Evolutionary conservation across 2,113 vertebrate species (phyloP), one percentile per base, ranked within the genome.

Genomic region (Hystrix brachyura): DNA sequence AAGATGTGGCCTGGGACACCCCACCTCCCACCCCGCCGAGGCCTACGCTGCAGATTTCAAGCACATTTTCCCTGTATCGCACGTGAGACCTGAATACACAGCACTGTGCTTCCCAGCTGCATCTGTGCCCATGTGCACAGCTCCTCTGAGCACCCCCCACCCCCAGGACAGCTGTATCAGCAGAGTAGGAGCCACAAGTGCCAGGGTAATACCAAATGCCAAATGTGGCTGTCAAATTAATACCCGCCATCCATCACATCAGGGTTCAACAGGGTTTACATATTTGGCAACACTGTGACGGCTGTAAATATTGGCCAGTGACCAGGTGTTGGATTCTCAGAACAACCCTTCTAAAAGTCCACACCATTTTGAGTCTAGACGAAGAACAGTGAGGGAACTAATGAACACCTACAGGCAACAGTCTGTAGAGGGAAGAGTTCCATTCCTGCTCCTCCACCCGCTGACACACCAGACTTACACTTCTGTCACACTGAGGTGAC

Each of bases 161-260:
- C 29, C 21, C 6, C 4, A 23, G 4, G 48, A 69, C n/a, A 17
- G 0, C 0, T 29, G 15, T 34, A 21, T 2, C 5, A 6, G 27
- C 0, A 71, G 43, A 43, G 3, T 15, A 0, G 2, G 27, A 7
- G 5, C 3, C 17, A n/a, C 60, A 53, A 81, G 32, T 0, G 1
- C 65, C n/a, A 32, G 91, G 51, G 23, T 2, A 34, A 43, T 7
- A 13, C n/a, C 7, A 12, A 32, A 11, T 2, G 13, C 19, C 82
- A 76, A 18, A 10, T 0, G 12, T 23, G 12, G 38, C 38, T 8
- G 27, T 11, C 55, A 25, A 14, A 57, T 6, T 5, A 82, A 64
- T 46, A 55, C 2, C 80, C 17, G 21, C 11, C 7, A 62, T 8
- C 55, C 53, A 53, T 6, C 55, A 59, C 71, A 62, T 8, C 51